These are phyloP conservation scores for Lordiphosa mommai DNA, from an alignment of 1,140 invertebrate species.

Conservation along the genomic window DNA sequence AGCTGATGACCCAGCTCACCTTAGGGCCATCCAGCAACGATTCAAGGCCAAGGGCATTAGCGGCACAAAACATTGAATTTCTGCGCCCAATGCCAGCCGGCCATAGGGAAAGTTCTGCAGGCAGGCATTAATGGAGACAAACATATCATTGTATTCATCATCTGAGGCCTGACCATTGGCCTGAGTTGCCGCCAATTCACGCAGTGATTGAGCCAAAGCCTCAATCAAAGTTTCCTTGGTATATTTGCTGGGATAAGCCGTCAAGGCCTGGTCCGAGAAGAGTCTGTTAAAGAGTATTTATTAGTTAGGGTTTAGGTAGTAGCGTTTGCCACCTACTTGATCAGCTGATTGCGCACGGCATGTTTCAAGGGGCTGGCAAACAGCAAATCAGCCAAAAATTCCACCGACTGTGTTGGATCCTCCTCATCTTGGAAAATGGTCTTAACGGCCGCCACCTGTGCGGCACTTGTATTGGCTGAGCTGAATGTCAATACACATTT, in stretches of 20 bases:
- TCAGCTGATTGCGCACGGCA: slow-evolving; percentile 41
- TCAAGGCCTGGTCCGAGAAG: slow-evolving; percentile 27
- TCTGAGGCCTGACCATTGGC: fast-evolving
- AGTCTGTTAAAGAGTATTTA: slow-evolving; percentile 16
- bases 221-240: slow-evolving; percentile 4
- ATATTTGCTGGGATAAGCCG: background rate
- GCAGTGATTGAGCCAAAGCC: slow-evolving; percentile 22
- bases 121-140: slow-evolving; percentile 40
- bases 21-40: slow-evolving; percentile 26
- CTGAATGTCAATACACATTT: slow-evolving; percentile 24
- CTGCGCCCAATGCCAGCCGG: slow-evolving; percentile 20
- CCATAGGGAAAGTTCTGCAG: slow-evolving; percentile 47
- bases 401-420: background rate
- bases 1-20: slow-evolving; percentile 5
- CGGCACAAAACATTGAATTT: slow-evolving; percentile 24
- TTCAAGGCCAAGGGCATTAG: slow-evolving; percentile 22
- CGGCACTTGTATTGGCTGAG: slow-evolving; percentile 14
- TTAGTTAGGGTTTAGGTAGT: background rate
- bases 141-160: slow-evolving; percentile 27
- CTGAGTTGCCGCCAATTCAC: background rate
- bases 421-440: slow-evolving; percentile 4
- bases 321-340: slow-evolving; percentile 16
- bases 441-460: slow-evolving; percentile 29
- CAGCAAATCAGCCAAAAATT: slow-evolving; percentile 44
- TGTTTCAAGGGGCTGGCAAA: slow-evolving; percentile 46